A percentile compares a stretch with the other conserved stretches of the same genome.
These are phyloP conservation scores for Portunus trituberculatus DNA, from an alignment of 1,140 invertebrate species.

Conservation along the genomic window DNA sequence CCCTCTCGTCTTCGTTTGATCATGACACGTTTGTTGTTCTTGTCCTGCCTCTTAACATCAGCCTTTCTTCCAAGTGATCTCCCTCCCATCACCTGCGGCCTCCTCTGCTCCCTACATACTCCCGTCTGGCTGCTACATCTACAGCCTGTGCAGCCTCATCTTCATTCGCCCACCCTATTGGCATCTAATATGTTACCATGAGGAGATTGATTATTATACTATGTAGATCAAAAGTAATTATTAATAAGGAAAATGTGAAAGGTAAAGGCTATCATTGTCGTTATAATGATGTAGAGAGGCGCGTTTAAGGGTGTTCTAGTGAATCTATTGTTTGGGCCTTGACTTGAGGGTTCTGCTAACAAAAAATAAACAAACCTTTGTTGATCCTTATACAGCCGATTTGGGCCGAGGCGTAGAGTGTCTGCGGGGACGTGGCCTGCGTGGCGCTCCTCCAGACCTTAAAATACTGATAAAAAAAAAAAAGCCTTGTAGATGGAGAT, in stretches of 20 bases:
- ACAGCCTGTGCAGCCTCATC: background rate
- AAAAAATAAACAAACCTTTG: constrained; percentile 15
- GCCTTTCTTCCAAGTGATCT: too few species aligned
- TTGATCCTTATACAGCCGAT: background rate
- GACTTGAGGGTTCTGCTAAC: background rate
- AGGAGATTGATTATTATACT: background rate
- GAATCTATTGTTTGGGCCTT: background rate
- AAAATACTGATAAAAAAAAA: background rate
- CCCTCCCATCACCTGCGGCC: too few species aligned
- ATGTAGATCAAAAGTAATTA: background rate
- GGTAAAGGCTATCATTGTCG: background rate
- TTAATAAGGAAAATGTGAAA: background rate
- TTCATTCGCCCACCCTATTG: background rate
- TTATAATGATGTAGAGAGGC: background rate
- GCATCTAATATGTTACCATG: background rate
- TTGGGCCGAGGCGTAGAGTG: background rate
- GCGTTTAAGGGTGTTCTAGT: background rate
- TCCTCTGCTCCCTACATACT: too few species aligned
- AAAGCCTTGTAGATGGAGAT: background rate
- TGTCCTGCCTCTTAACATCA: too few species aligned
- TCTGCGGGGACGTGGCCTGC: background rate
- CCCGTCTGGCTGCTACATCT: too few species aligned
- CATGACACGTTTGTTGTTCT: too few species aligned
- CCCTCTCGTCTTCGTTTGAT: too few species aligned
- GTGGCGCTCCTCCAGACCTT: background rate